Percentiles rank a stretch among this genome's conserved stretches.
These are phyloP conservation scores for Latheticus oryzae DNA, from an alignment of 2,888 invertebrate genomes.

Conservation along the genomic window DNA sequence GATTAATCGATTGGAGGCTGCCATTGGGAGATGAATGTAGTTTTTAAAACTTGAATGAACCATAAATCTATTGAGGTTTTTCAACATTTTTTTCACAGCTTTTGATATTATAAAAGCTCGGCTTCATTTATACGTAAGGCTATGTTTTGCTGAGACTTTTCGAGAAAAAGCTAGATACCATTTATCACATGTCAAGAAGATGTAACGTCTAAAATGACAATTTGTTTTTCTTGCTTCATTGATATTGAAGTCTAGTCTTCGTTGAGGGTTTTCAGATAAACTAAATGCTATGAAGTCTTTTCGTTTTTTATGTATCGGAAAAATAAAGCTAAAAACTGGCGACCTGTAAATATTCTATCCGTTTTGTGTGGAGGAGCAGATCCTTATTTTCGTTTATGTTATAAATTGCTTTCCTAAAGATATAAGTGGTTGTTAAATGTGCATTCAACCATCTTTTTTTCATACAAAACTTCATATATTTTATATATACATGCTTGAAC, in stretches of 20 bases:
- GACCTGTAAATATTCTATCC: conserved; percentile 46
- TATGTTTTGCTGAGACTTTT: conserved; percentile 17
- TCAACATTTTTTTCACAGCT: conserved; percentile 12
- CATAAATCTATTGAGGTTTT: conserved; percentile 27
- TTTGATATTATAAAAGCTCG: conserved; percentile 15
- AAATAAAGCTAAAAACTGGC: conserved; percentile 40
- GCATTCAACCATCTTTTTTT: background rate
- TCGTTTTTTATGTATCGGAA: conserved; percentile 37
- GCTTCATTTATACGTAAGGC: conserved; percentile 28
- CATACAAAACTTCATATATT: background rate
- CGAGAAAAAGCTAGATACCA: conserved; percentile 45
- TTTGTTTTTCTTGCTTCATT: conserved; percentile 60
- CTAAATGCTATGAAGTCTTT: conserved; percentile 27
- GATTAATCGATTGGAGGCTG: conserved; percentile 2
- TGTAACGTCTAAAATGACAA: conserved; percentile 58
- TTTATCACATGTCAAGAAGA: conserved; percentile 55
- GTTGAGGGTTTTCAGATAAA: conserved; percentile 42
- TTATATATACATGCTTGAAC: background rate
- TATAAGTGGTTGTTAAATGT: conserved; percentile 1
- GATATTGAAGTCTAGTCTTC: conserved; percentile 54
- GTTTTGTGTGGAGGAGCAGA: conserved; percentile 43
- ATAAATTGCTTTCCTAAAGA: conserved; percentile 1
- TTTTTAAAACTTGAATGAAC: conserved; percentile 5
- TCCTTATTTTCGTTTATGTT: conserved; percentile 33
- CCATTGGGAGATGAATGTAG: conserved; percentile 1